Percentiles rank a stretch among this genome's conserved stretches.
phyloP scores from a whole-genome alignment of 2,888 invertebrate species.

The Synanthedon vespiformis region DNA sequence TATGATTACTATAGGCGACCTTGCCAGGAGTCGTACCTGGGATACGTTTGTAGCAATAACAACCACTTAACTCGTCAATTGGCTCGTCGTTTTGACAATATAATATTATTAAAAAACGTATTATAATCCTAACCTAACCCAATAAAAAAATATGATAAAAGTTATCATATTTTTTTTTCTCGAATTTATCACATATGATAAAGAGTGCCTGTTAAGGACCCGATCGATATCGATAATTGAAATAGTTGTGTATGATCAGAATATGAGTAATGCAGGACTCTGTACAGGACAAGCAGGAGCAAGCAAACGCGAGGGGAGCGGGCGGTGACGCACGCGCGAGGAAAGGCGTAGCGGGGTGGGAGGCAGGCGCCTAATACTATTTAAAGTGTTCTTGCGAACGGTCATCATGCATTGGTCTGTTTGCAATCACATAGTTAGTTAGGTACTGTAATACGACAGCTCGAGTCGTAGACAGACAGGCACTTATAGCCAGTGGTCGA shows the following conservation, averaged over 20 bases:
- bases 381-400: slow-evolving; percentile 75
- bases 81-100: too few species aligned
- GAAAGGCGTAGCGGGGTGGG: slow-evolving; percentile 68
- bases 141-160: too few species aligned
- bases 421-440: slow-evolving; percentile 75
- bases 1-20: too few species aligned
- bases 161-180: too few species aligned
- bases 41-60: too few species aligned
- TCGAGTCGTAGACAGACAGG: slow-evolving; percentile 70
- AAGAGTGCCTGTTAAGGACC: too few species aligned
- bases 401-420: slow-evolving; percentile 77
- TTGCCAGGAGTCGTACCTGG: too few species aligned
- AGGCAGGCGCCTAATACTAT: slow-evolving; percentile 69
- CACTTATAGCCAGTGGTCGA: slow-evolving; percentile 72
- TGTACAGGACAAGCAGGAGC: slow-evolving; percentile 2
- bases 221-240: too few species aligned
- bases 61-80: too few species aligned
- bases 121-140: too few species aligned
- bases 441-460: slow-evolving; percentile 69
- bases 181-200: too few species aligned
- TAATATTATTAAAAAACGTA: too few species aligned
- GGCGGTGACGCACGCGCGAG: slow-evolving; percentile 73
- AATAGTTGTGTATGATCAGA: neutral
- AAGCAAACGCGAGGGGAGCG: slow-evolving; percentile 35
- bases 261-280: slow-evolving; percentile 2